Evolutionary conservation across 2,113 vertebrate species (phyloP).

Genomic region (Ramphastos sulfuratus): DNA sequence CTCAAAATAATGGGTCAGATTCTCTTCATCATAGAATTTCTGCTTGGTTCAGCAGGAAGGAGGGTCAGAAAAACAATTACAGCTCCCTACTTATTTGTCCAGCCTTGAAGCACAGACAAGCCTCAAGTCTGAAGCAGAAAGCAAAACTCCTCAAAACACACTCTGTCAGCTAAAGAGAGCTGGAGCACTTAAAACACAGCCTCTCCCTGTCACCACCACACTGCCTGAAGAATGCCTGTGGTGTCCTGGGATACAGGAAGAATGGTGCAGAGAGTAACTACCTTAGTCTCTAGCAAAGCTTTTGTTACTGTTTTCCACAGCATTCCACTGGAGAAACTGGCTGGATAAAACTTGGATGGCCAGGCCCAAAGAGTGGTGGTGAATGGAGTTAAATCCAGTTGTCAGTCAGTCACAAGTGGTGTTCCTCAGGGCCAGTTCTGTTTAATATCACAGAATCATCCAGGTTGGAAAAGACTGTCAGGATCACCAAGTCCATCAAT

Average conservation of each 20-base stretch:
- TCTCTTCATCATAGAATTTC: slow-evolving; percentile 23
- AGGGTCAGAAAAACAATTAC: slow-evolving; percentile 40
- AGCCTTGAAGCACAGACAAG: slow-evolving; percentile 19
- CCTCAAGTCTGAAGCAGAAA: slow-evolving; percentile 13
- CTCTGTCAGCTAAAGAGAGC: not conserved
- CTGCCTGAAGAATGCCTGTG: not conserved
- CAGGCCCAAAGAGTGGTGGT: no score
- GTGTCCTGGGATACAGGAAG: not conserved
- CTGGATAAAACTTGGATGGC: no score
- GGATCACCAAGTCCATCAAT: no score
- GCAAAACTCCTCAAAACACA: not conserved
- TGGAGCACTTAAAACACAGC: not conserved
- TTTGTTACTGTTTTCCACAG: no score
- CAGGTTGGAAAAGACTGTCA: no score
- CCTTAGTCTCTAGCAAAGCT: not conserved
- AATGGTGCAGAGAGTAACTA: not conserved
- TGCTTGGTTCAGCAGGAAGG: slow-evolving; percentile 41
- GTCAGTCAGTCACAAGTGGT: no score
- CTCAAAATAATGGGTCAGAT: slow-evolving; percentile 21
- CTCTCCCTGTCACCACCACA: not conserved
- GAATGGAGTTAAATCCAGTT: no score
- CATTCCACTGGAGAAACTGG: no score
- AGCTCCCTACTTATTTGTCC: slow-evolving; percentile 20
- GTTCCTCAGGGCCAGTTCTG: no score
- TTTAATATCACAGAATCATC: no score